Base-by-base conservation (phyloP, 2,797 vertebrate species). In the Enteromius argenteus region DNA sequence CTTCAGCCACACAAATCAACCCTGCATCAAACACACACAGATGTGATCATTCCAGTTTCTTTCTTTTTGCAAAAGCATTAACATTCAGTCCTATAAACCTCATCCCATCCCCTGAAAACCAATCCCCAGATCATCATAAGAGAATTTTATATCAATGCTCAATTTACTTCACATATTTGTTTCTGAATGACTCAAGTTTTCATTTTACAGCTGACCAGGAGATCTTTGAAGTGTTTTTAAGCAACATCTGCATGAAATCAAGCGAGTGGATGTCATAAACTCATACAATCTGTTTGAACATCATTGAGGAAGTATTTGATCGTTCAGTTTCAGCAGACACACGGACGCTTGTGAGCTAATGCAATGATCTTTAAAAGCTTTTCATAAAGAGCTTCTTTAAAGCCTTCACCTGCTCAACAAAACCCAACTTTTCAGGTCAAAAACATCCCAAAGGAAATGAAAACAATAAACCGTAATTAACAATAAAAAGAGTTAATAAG, bases 161-260 rank as follows among this genome's bases (percentile, higher is more conserved):
- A 21, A 1, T 13, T 73, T 51, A 32, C 9, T 72, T 71, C 39
- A 44, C 0, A 3, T 21, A 58, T 58, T 23, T 23, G 17, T 58
- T 58, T 30, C 23, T 30, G 23, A 62, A 51, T 49, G 23, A 27
- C 53, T 76, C 17, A 30, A 44, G 76, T 42, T 64, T 32, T 44
- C 2, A 64, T 64, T 78, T 64, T 6, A 3, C 35, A 23, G 74
- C 53, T 42, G 23, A 44, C 14, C 75, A 44, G 58, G 23, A 64
- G 56, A 62, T 60, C n/a, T 78, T 64, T 78, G 75, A 60, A 62
- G 76, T 19, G 17, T 5, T 5, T 21, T 19, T 44, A 17, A 78
- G 10, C 2, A 46, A 46, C 76, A 78, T 78, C 58, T 78, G 76
- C 7, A 21, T 32, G n/a, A 27, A 21, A 78, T 78, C 56, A 78